Conservation (phyloP, 1,140 invertebrate genomes). For the Cheumatopsyche charites region DNA sequence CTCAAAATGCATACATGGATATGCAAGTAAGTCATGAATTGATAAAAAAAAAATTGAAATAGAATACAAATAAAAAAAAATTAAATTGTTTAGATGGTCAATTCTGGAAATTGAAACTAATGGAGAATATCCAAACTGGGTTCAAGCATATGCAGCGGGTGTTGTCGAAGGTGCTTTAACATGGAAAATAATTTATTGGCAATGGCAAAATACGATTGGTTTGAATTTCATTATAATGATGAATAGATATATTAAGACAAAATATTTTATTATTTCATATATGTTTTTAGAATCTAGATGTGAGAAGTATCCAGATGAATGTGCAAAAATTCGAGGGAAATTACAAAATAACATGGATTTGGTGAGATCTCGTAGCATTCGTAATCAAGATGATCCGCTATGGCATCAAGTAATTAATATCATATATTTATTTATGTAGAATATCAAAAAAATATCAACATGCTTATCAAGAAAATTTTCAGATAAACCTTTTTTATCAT, state of each 20-base stretch:
- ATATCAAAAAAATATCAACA: not conserved
- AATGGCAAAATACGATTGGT: slow-evolving; percentile 77
- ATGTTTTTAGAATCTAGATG: slow-evolving; percentile 64
- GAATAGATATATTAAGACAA: not conserved
- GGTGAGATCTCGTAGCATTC: slow-evolving; percentile 59
- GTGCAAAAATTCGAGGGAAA: slow-evolving; percentile 69
- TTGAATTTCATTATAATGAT: slow-evolving; percentile 4
- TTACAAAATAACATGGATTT: slow-evolving; percentile 69
- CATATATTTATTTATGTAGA: not conserved
- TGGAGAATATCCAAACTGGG: slow-evolving; percentile 70
- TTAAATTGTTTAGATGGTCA: slow-evolving; percentile 69
- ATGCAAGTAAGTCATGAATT: not conserved
- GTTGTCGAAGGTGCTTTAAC: slow-evolving; percentile 84
- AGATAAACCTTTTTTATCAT: slow-evolving; percentile 72
- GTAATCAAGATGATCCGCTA: slow-evolving; percentile 69
- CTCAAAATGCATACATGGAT: too few species aligned
- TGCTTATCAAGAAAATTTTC: slow-evolving; percentile 47
- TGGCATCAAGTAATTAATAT: slow-evolving; percentile 76
- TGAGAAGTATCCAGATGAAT: slow-evolving; percentile 69
- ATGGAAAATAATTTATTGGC: slow-evolving; percentile 80
- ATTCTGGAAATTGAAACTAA: slow-evolving; percentile 80
- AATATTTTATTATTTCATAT: not conserved
- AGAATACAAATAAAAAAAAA: not conserved
- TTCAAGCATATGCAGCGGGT: slow-evolving; percentile 89
- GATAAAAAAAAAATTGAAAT: not conserved